phyloP scores from a whole-genome alignment of 2,888 invertebrate genomes.

The Muscina levida region DNA sequence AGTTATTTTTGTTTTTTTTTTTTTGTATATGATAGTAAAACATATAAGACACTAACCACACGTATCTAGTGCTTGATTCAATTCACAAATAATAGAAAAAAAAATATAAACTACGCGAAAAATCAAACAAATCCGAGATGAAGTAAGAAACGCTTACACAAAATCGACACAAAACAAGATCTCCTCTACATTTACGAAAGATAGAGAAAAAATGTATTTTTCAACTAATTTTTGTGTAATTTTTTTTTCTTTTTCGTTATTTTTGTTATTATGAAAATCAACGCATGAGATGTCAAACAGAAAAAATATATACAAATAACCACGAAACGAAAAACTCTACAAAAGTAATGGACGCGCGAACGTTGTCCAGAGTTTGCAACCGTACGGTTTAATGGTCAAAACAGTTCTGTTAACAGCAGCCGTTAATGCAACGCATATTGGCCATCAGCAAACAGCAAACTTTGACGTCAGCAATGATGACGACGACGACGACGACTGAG shows the following conservation, averaged over 20 bases:
- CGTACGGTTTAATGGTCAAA: slow-evolving; percentile 70
- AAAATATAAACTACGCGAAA: background rate
- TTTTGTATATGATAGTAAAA: no score
- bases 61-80: background rate
- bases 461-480: background rate
- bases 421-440: slow-evolving; percentile 60
- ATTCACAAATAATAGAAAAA: no score
- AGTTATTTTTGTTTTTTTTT: no score
- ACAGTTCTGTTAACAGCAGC: slow-evolving; percentile 70
- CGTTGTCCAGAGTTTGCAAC: slow-evolving; percentile 66
- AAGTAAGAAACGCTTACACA: slow-evolving; percentile 30
- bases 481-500: no score
- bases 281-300: background rate
- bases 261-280: background rate
- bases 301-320: slow-evolving; percentile 39
- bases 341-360: slow-evolving; percentile 41
- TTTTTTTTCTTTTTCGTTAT: slow-evolving; percentile 1
- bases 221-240: slow-evolving; percentile 21
- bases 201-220: background rate
- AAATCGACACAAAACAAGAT: slow-evolving; percentile 61
- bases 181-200: slow-evolving; percentile 32
- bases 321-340: slow-evolving; percentile 29
- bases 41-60: background rate
- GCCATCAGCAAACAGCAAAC: slow-evolving; percentile 41
- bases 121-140: slow-evolving; percentile 21